These are phyloP conservation scores for Stomatorhinus walkeri DNA, from an alignment of 2,797 vertebrate species.

Conservation along the genomic window DNA sequence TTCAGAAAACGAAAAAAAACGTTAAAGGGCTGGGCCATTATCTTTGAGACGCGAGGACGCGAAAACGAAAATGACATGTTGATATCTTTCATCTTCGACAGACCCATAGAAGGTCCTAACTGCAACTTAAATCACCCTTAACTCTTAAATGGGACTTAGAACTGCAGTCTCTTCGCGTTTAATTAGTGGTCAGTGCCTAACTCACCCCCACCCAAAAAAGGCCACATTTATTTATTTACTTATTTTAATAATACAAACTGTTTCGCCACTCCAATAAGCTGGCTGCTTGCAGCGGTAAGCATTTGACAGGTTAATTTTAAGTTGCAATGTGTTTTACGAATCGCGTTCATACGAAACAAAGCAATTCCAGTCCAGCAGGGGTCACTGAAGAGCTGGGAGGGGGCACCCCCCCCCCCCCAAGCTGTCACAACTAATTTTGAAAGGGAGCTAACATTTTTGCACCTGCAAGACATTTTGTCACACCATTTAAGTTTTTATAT, in stretches of 20 bases:
- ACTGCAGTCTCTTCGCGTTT: not conserved
- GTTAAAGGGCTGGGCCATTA: conserved; percentile 20
- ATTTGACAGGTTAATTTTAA: not conserved
- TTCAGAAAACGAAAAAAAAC: not conserved
- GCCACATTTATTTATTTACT: not conserved
- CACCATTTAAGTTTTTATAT: not conserved
- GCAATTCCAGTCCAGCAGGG: conserved; percentile 13
- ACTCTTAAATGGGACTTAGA: not conserved
- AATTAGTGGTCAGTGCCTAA: not conserved
- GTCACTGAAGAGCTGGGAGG: conserved; percentile 11
- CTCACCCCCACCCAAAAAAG: not conserved
- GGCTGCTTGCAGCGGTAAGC: not conserved
- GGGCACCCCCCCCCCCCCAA: not conserved
- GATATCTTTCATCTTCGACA: not conserved
- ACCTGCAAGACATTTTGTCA: not conserved
- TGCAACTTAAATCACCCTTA: not conserved
- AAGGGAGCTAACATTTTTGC: not conserved
- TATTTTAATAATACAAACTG: not conserved
- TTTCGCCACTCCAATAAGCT: not conserved
- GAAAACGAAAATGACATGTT: not conserved
- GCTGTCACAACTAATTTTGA: not conserved
- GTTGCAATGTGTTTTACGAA: not conserved
- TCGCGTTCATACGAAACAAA: not conserved
- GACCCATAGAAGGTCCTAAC: not conserved
- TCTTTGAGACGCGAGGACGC: not conserved